Evolutionary conservation across 1,140 invertebrate genomes (phyloP).

Genomic region (Formica exsecta): DNA sequence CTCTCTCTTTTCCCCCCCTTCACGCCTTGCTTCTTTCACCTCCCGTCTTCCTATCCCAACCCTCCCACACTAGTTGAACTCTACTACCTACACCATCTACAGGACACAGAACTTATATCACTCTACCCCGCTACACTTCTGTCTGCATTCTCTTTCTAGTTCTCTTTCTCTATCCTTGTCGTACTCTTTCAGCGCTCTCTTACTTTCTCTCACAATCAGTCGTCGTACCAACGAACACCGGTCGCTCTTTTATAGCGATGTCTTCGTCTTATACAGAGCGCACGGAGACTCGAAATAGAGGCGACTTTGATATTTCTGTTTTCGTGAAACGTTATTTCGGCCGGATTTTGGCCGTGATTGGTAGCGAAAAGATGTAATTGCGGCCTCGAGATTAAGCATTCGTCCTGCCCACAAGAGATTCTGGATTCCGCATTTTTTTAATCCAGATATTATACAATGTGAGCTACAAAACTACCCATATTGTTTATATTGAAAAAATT

Average conservation of each 20-base stretch:
- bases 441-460: neutral
- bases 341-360: slow-evolving; percentile 44
- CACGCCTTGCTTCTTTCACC: slow-evolving; percentile 45
- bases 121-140: slow-evolving; percentile 33
- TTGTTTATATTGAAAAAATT: neutral
- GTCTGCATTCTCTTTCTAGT: slow-evolving; percentile 40
- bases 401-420: neutral
- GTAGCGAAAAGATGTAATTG: slow-evolving; percentile 23
- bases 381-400: neutral
- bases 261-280: slow-evolving; percentile 49
- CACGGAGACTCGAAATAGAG: slow-evolving; percentile 63
- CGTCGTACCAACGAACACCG: slow-evolving; percentile 40
- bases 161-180: slow-evolving; percentile 38
- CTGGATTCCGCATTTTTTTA: neutral
- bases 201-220: slow-evolving; percentile 57
- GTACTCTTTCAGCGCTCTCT: slow-evolving; percentile 39
- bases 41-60: neutral
- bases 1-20: slow-evolving; percentile 39
- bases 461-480: neutral
- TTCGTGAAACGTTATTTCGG: slow-evolving; percentile 42
- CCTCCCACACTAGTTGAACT: slow-evolving; percentile 65
- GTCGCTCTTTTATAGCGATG: slow-evolving; percentile 50
- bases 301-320: slow-evolving; percentile 71
- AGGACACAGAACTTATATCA: slow-evolving; percentile 62
- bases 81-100: slow-evolving; percentile 75